Base-by-base conservation (phyloP, 2,797 vertebrate species). In the Ateles fusciceps region DNA sequence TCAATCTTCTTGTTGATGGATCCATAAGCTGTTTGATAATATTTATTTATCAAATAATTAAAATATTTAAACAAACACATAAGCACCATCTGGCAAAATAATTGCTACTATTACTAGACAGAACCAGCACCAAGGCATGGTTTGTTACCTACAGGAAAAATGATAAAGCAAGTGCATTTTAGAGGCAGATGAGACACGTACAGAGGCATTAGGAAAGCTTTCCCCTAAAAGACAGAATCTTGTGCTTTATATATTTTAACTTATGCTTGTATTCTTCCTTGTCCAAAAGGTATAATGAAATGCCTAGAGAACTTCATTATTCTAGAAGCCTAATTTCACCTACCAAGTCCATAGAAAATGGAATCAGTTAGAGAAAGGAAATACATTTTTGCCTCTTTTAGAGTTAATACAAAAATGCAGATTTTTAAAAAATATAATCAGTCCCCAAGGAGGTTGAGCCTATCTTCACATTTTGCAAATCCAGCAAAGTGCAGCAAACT, bases 21-120 rank as follows among this genome's bases (percentile, higher is more conserved):
- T 28, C 33, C 68, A 89, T 76, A 92, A 96, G 11, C 42, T 92
- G 21, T 85, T 95, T 76, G 64, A 19, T 91, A 86, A 92, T n/a
- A 36, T 96, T 97, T 89, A 96, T 92, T 96, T 95, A 92, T 96
- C 78, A 96, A 98, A 91, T 85, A 90, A 92, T 72, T 44, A 95
- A 97, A 97, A 94, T 98, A 93, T 33, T 84, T 96, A 97, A 96
- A 88, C 96, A 97, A 94, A 75, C 94, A 89, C 44, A 80, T 97
- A 98, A 98, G 98, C 94, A 98, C 91, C 93, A 97, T 97, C 95
- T 97, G 96, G 57, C 68, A 97, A 98, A 98, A 96, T 94, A 97
- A 96, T 97, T 98, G 86, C 88, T 91, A 95, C 85, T 97, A 95
- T 98, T 97, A 83, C 85, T 94, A 96, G 91, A 81, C 89, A 93